Evolutionary conservation across 1,140 invertebrate genomes (phyloP), one percentile per base, ranked within the genome.

Genomic region (Cyphomyrmex costatus): DNA sequence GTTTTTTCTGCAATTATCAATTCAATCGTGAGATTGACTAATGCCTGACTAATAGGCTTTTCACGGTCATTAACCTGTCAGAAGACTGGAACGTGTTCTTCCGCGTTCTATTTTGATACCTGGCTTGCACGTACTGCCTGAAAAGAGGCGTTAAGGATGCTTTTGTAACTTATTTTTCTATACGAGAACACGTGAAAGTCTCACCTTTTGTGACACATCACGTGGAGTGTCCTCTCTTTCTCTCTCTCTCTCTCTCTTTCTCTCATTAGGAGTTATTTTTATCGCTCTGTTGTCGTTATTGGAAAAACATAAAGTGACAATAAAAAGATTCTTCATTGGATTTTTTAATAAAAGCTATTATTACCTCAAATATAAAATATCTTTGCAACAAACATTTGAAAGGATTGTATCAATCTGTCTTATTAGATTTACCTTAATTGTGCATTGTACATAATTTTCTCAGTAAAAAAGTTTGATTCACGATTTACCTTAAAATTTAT

Each of bases 61-160:
- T 36, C n/a, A 58, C 51, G 30, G 51, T 58, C 30, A 8, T 76
- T 60, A 60, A 76, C 53, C 53, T 76, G 14, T 74, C 30, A 56
- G n/a, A 76, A 53, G 73, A 76, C 58, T 74, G 21, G 21, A 49
- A 70, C 66, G 24, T 49, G 30, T 36, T 76, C 51, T 76, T 58
- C 53, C 51, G 30, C 7, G 7, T 56, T 58, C 30, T 76, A 76
- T 76, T 76, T 76, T 76, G 7, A 42, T 76, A 76, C 3, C 0
- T 36, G 7, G 12, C 4, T 58, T 76, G 30, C 42, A 30, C 68
- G 21, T 49, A 49, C 21, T 10, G 36, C 36, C 21, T 36, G n/a
- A 58, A 56, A 76, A 76, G 30, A 76, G 36, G 30, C 30, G 3
- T 33, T 24, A 10, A 60, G 21, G 21, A 76, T 42, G 14, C 8